Conservation (phyloP, 2,888 invertebrate genomes). For the Troglohyphantes excavatus region DNA sequence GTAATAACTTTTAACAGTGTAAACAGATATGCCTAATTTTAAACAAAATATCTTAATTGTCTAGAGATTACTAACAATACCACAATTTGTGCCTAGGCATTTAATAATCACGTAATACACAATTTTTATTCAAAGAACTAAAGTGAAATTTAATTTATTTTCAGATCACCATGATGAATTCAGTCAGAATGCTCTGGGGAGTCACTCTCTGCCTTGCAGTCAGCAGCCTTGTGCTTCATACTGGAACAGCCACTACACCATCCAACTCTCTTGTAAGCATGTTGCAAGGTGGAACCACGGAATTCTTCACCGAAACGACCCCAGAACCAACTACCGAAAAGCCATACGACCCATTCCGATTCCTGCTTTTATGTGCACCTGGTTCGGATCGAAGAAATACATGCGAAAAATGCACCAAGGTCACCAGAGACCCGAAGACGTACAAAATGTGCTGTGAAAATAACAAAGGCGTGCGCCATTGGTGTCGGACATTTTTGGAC, state of each 20-base stretch:
- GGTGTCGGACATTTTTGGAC: conserved; percentile 56
- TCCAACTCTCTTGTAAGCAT: neutral
- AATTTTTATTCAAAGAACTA: too few relatives aligned
- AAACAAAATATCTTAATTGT: too few relatives aligned
- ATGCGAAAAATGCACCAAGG: conserved; percentile 60
- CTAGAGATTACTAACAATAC: too few relatives aligned
- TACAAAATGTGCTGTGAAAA: conserved; percentile 58
- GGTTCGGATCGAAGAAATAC: conserved; percentile 44
- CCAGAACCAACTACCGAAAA: neutral
- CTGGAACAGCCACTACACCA: neutral
- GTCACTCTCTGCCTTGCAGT: neutral
- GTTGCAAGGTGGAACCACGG: neutral
- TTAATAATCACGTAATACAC: too few relatives aligned
- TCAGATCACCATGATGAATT: neutral
- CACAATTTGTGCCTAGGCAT: too few relatives aligned
- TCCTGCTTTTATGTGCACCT: conserved; percentile 22
- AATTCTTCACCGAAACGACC: neutral
- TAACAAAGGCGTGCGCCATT: conserved; percentile 9
- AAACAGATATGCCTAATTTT: too few relatives aligned
- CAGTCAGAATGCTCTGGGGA: neutral
- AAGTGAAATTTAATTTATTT: neutral
- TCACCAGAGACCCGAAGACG: conserved; percentile 30
- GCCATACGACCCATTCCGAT: conserved; percentile 14
- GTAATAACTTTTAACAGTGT: too few relatives aligned
- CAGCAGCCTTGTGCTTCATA: neutral